Evolutionary conservation across 1,140 invertebrate species (phyloP).

Genomic region (Papilio xuthus): DNA sequence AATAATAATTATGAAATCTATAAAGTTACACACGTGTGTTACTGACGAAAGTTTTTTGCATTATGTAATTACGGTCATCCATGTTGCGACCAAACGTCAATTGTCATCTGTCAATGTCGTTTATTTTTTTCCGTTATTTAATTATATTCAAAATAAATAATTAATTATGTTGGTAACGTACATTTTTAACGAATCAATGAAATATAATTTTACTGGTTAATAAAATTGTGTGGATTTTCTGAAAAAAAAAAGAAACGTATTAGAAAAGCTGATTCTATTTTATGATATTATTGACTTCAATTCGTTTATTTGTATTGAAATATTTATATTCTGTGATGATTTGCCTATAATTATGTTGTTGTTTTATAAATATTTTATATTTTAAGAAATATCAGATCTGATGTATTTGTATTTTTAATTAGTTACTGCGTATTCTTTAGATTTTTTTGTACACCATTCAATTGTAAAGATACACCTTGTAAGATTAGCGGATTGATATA

Average conservation of each 20-base stretch:
- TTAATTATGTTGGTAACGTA: neutral
- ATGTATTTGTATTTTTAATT: conserved; percentile 11
- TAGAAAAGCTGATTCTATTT: neutral
- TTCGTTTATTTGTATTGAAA: conserved; percentile 10
- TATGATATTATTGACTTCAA: conserved; percentile 21
- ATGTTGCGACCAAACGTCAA: neutral
- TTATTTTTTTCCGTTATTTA: neutral
- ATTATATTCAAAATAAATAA: neutral
- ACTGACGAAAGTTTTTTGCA: neutral
- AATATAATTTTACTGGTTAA: neutral
- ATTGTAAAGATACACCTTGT: neutral
- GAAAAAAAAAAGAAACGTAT: neutral
- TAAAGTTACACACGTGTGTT: neutral
- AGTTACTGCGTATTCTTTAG: neutral
- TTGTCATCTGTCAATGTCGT: neutral
- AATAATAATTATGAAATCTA: neutral
- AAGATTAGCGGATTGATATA: neutral
- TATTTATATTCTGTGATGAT: conserved; percentile 33
- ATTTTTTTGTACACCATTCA: neutral
- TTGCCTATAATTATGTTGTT: conserved; percentile 33
- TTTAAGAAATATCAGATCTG: conserved; percentile 27
- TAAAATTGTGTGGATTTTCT: neutral
- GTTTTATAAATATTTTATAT: conserved; percentile 35
- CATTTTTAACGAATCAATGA: neutral
- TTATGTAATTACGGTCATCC: neutral